These are phyloP conservation scores for Plestiodon gilberti DNA, from an alignment of 2,113 vertebrate genomes.

Conservation along the genomic window DNA sequence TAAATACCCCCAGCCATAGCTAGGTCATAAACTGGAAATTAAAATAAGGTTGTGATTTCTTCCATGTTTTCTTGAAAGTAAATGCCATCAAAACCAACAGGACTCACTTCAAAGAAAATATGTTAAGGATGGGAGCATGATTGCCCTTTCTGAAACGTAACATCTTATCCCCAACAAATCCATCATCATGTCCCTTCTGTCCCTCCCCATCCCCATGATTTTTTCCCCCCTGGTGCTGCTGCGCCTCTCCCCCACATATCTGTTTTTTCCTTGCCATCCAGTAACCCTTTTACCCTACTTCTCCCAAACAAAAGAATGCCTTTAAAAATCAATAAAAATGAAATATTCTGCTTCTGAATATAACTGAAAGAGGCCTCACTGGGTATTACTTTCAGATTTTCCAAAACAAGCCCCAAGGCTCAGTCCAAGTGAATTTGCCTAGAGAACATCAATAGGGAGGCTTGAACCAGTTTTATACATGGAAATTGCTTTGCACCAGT, in stretches of 20 bases:
- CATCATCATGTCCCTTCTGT: no score
- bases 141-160: no score
- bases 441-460: slow-evolving; percentile 43
- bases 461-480: slow-evolving; percentile 23
- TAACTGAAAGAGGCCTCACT: slow-evolving; percentile 28
- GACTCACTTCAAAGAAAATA: no score
- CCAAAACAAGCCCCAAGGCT: slow-evolving; percentile 44
- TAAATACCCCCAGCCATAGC: no score
- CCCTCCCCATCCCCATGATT: no score
- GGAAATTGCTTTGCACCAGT: slow-evolving; percentile 33
- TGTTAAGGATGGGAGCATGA: no score
- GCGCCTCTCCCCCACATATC: not conserved
- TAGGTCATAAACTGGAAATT: no score
- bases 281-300: not conserved
- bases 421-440: slow-evolving; percentile 53
- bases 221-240: no score
- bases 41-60: no score
- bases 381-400: slow-evolving; percentile 42
- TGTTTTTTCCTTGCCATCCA: not conserved
- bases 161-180: not conserved
- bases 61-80: no score
- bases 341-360: slow-evolving; percentile 46
- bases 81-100: no score
- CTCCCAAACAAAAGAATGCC: not conserved
- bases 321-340: slow-evolving; percentile 48